Base-by-base conservation (phyloP, 2,888 invertebrate species). In the Polymixis flavicincta region DNA sequence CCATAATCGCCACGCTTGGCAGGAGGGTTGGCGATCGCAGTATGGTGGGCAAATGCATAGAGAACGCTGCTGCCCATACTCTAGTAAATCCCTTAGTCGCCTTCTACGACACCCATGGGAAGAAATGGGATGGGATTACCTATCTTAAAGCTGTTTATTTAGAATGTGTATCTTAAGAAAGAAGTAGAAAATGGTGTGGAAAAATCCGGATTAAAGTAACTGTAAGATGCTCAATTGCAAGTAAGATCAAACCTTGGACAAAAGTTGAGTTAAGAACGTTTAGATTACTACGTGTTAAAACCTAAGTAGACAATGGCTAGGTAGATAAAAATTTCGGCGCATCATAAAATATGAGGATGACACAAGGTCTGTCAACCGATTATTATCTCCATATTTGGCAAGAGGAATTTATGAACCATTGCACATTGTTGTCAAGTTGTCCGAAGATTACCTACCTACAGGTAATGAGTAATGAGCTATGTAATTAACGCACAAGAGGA, bases 401-500 rank as follows among this genome's bases (percentile, higher is more conserved):
- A 14, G 14, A 66, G n/a, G 54, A 76, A 60, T 66, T 76, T 55
- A 76, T 19, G 22, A 54, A 50, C 28, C 8, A 45, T 55, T n/a
- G n/a, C n/a, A n/a, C n/a, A n/a, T n/a, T 72, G 63, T 60, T 66
- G 19, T 14, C 11, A 61, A 67, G 25, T 45, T 37, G 32, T 6
- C 14, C 32, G 42, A 68, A 52, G 28, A 45, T 50, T n/a, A 74
- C 17, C 19, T 48, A 37, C 8, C n/a, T 28, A 32, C 19, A n/a
- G 3, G n/a, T 45, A 76, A 65, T 75, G 54, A 82, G 48, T 73
- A 65, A 70, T 42, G 65, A 14, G 45, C 22, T 48, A 42, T 37
- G 37, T 42, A 61, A 66, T 69, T 84, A 66, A 50, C 32, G 32
- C 48, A 48, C 28, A 61, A 69, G 45, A 61, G 37, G 81, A 84